Conservation (phyloP, 1,140 invertebrate genomes). For the Meloidogyne chitwoodi region DNA sequence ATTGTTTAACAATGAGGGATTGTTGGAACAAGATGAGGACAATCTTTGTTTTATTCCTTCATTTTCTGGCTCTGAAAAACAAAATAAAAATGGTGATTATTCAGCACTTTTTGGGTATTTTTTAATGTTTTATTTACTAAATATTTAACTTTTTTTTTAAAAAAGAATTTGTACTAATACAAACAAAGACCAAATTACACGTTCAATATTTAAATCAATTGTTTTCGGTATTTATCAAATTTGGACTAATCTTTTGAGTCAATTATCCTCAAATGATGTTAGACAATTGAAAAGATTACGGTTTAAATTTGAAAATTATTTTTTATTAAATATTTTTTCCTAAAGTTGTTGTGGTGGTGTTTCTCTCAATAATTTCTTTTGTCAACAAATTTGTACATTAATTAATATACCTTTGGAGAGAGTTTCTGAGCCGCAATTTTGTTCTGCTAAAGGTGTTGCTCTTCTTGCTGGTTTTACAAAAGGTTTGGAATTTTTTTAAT, state of each 20-base stretch:
- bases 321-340: conserved; percentile 27
- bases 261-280: conserved; percentile 11
- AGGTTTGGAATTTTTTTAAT: conserved; percentile 13
- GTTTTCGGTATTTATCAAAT: conserved; percentile 77
- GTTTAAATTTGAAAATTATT: neutral
- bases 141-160: too few relatives aligned
- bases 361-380: conserved; percentile 80
- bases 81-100: neutral
- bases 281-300: neutral
- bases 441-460: conserved; percentile 50
- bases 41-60: neutral
- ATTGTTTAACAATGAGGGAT: neutral
- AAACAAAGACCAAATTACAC: conserved; percentile 73
- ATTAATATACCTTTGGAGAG: conserved; percentile 73
- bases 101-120: neutral
- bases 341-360: conserved; percentile 84
- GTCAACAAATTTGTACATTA: conserved; percentile 79
- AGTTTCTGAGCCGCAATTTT: conserved; percentile 58
- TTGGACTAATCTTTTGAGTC: conserved; percentile 66
- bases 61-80: neutral
- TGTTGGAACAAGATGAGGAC: neutral
- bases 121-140: neutral
- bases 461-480: conserved; percentile 48
- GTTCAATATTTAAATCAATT: conserved; percentile 79
- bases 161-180: conserved; percentile 79